These are phyloP conservation scores for Sebastes diaconus DNA, from an alignment of 2,797 vertebrate genomes.

Conservation along the genomic window DNA sequence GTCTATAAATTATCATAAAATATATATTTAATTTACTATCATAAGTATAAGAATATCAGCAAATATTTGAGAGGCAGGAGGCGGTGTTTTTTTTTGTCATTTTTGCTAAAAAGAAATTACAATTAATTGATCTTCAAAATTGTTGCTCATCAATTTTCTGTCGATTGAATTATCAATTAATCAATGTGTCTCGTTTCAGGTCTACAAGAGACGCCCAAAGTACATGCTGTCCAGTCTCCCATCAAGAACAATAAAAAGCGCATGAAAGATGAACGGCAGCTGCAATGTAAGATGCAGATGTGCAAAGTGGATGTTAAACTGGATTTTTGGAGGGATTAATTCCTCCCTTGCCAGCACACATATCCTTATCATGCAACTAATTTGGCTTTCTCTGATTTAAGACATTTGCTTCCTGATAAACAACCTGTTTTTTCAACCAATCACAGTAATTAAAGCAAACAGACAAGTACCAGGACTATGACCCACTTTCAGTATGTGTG, in stretches of 20 bases:
- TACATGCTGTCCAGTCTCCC: background rate
- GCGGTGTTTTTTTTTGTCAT: background rate
- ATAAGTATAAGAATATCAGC: background rate
- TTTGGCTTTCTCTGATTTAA: conserved; percentile 4
- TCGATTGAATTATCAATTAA: background rate
- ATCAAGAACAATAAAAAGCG: background rate
- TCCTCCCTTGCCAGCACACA: background rate
- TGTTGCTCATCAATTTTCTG: background rate
- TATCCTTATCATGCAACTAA: background rate
- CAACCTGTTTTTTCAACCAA: conserved; percentile 26
- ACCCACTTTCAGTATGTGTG: conserved; percentile 65
- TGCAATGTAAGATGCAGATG: background rate
- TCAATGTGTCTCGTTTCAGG: background rate
- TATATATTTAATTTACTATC: background rate
- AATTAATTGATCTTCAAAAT: background rate
- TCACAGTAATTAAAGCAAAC: conserved; percentile 63
- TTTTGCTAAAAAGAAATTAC: background rate
- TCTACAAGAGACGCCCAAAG: background rate
- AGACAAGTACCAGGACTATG: conserved; percentile 60
- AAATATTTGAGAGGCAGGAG: background rate
- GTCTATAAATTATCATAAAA: background rate
- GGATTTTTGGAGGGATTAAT: background rate
- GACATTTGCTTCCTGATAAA: conserved; percentile 38
- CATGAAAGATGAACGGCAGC: background rate
- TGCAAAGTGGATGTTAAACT: background rate